Evolutionary conservation across 2,888 invertebrate species (phyloP), one percentile per base, ranked within the genome.

Genomic region (Thera obeliscata): DNA sequence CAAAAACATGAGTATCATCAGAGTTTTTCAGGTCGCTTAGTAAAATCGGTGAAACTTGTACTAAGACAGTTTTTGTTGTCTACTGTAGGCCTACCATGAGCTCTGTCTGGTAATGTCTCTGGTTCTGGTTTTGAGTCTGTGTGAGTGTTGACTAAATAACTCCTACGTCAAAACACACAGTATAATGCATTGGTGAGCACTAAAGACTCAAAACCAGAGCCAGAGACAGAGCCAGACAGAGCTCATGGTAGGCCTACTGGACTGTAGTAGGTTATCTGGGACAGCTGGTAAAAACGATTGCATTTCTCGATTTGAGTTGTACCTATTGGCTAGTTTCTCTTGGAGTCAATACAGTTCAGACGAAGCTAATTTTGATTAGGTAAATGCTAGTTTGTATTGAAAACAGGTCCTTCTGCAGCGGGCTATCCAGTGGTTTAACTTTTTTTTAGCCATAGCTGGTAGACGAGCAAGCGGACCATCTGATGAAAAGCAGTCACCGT

Each of bases 21-120:
- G 43, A 48, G 64, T 59, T 65, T 65, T 61, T 65, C 35, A 43
- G 38, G 22, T 49, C 4, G 49, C n/a, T 57, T 54, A 59, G n/a
- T 36, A 58, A 54, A 64, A 64, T 58, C 59, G 64, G 73, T 71
- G 71, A 69, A 73, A 71, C 67, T 64, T 69, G 58, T 35, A 68
- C 64, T 62, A 7, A 60, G 35, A 61, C 70, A 59, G 63, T 69
- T 67, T 70, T 69, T 56, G 36, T 43, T 59, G 64, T 49, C 35
- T 38, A 61, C 55, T 22, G 22, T 22, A 22, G 22, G 22, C 22
- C 22, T 22, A 22, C 22, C 22, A 22, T 22, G 22, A 22, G 22
- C 22, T 22, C 22, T 22, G 22, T 22, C 22, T 22, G 22, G 22
- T 22, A 22, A 22, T 22, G 22, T 22, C 22, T 22, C 22, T 22